Evolutionary conservation across 2,113 vertebrate genomes (phyloP), one percentile per base, ranked within the genome.

Genomic region (Neopipo cinnamomea): DNA sequence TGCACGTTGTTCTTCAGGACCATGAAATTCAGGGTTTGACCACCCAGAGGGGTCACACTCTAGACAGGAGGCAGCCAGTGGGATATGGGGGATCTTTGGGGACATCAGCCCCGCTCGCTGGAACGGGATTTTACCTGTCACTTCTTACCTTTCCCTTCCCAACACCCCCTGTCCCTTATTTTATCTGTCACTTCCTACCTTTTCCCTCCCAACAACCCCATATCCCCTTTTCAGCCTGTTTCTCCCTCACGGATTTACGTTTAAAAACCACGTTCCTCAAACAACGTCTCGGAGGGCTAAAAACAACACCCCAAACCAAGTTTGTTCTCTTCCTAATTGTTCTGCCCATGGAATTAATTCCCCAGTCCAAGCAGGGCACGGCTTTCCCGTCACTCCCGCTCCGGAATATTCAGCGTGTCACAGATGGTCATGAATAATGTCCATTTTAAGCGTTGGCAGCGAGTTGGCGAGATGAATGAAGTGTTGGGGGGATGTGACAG

Each of bases 361-460:
- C 98, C 97, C 95, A 99, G 98, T 58, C 55, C 55, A n/a, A n/a
- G 33, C 55, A 58, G 76, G 98, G 98, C 98, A 98, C 88, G 97
- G 98, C 98, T 98, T 98, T 98, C 98, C 98, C 98, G 98, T 99
- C 98, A 95, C 91, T 97, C 97, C 97, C 17, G 96, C 96, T 97
- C 97, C 89, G 95, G 98, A 99, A 99, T 99, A 99, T 98, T 99
- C 98, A 98, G 98, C 98, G 83, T 98, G 98, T 98, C 99, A 98
- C 99, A 99, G 99, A 98, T 99, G 99, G 99, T 99, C 99, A 99
- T 99, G 99, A 99, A 99, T 99, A 99, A 99, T 99, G 99, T 99
- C 99, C 99, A 98, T 99, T 99, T 98, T 98, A 98, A 99, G 98
- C 97, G 97, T 98, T 99, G 99, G 99, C 98, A 99, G 97, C 96